Percentiles rank a stretch among this genome's conserved stretches.
Conservation (phyloP, 2,888 invertebrate species). For the Euplagia quadripunctaria region DNA sequence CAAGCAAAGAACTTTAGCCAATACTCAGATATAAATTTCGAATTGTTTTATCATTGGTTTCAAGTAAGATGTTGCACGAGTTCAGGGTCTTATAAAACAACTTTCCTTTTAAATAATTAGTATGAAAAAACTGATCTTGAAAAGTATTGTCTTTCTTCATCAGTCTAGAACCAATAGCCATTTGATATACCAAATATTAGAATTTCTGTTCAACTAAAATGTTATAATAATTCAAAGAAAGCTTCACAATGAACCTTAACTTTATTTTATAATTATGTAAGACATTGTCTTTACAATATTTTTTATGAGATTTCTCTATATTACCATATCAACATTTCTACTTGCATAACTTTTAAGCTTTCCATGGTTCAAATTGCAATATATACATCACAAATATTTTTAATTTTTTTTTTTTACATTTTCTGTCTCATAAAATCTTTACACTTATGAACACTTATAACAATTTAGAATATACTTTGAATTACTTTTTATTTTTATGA, state of each 20-base stretch:
- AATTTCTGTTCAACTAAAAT: conserved; percentile 29
- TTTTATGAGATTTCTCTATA: conserved; percentile 58
- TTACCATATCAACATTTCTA: conserved; percentile 53
- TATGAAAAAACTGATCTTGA: conserved; percentile 8
- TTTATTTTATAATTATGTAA: conserved; percentile 51
- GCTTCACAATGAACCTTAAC: conserved; percentile 35
- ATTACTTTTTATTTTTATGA: conserved; percentile 52
- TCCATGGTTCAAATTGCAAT: conserved; percentile 56
- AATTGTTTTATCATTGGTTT: background rate
- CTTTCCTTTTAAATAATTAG: conserved; percentile 7
- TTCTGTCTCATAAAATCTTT: conserved; percentile 78
- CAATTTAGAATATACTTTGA: conserved; percentile 83
- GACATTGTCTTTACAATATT: conserved; percentile 67
- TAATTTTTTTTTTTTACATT: conserved; percentile 61
- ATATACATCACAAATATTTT: conserved; percentile 59
- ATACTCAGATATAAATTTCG: background rate
- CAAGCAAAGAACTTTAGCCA: background rate
- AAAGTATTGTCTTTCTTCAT: conserved; percentile 71
- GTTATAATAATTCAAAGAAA: conserved; percentile 27
- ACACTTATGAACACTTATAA: conserved; percentile 83
- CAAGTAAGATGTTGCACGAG: background rate
- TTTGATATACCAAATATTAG: conserved; percentile 63
- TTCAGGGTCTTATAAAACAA: background rate
- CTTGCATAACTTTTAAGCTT: conserved; percentile 55
- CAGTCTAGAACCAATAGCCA: conserved; percentile 56